phyloP scores from a whole-genome alignment of 2,797 vertebrate species.

The Antrozous pallidus region DNA sequence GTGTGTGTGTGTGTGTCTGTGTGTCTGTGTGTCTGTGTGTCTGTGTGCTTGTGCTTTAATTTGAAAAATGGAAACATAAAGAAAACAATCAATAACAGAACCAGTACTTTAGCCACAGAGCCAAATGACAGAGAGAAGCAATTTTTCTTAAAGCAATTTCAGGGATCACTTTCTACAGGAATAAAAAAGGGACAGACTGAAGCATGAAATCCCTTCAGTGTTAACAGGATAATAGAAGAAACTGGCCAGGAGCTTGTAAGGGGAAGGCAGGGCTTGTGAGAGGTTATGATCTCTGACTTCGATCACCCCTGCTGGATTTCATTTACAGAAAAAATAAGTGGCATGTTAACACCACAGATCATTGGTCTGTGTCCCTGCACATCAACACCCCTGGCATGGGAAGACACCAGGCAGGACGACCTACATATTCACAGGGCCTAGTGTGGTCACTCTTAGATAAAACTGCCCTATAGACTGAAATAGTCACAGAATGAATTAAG shows the following conservation, averaged over 20 bases:
- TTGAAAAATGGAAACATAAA: not conserved
- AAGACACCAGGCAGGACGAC: not conserved
- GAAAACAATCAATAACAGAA: not conserved
- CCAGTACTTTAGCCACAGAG: not conserved
- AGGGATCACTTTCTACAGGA: not conserved
- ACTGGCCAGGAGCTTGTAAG: no score
- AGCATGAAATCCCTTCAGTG: not conserved
- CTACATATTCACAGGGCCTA: fast-evolving
- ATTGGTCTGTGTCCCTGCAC: not conserved
- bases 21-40: not conserved
- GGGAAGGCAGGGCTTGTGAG: not conserved
- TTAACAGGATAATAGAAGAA: not conserved
- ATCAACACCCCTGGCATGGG: fast-evolving
- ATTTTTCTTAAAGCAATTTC: conserved; percentile 37
- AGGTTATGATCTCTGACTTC: not conserved
- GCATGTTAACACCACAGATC: not conserved
- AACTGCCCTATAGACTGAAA: not conserved
- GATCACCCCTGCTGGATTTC: not conserved
- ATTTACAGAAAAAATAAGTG: not conserved
- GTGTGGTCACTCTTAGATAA: not conserved
- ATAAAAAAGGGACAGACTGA: not conserved
- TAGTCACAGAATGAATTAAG: not conserved
- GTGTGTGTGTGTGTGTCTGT: fast-evolving
- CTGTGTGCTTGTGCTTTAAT: not conserved
- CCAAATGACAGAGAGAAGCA: not conserved